Evolutionary conservation across 53 echinoderm and acorn worm genomes (phyloP), one percentile per base, ranked within the genome.

Genomic region (Pentamera pediparva): DNA sequence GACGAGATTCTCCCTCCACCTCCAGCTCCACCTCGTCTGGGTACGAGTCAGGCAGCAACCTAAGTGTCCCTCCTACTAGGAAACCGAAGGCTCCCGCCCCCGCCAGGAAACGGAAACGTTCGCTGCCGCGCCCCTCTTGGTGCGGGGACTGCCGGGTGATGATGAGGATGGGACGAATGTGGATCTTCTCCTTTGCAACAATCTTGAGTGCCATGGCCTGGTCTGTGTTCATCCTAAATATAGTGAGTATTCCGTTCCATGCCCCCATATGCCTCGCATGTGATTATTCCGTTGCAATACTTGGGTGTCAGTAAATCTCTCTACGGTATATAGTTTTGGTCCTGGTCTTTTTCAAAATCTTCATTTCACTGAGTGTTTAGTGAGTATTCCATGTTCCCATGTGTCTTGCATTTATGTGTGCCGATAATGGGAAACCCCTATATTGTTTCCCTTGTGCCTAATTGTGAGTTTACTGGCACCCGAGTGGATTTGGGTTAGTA

Each of bases 151-250:
- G 43, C 41, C 37, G 45, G 28, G 28, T 67, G 21, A 45, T 67
- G 22, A 24, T 67, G 22, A 67, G 31, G 32, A 47, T 67, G 67
- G 43, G 67, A 3, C 67, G 47, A 1, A 67, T 28, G 67, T 67
- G 67, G 67, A 67, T 67, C 39, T 67, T 67, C 29, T 37, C 67
- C 67, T n/a, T 41, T 43, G 67, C 67, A 4, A 43, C 41, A 12
- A 39, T 67, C 3, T 26, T 67, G 21, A 67, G 67, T 43, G 47
- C 67, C 11, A 67, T 67, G 73, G 73, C 55, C 9, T 72, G 73
- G 73, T 72, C 53, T 54, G 53, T 72, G 35, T 72, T 36, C 37
- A 29, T 72, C 20, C 34, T 72, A 4, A 72, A 72, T 26, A 72
- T 72, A 33, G 73, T 72, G 8, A 72, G 73, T 72, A 72, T 53